These are phyloP conservation scores for Takifugu rubripes DNA, from an alignment of 2,797 vertebrate genomes.

Conservation along the genomic window DNA sequence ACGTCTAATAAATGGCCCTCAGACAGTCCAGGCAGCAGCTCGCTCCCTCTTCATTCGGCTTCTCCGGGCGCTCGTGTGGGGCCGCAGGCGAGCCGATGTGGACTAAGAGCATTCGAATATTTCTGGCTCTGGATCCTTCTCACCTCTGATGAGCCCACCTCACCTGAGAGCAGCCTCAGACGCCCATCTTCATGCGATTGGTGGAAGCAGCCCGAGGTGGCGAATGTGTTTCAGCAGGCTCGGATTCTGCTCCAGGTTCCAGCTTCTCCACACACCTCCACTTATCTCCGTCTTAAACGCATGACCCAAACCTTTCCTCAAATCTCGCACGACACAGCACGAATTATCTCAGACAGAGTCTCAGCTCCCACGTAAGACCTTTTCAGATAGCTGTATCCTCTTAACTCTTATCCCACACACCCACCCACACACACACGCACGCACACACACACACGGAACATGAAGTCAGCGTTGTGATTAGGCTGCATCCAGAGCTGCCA, in stretches of 20 bases:
- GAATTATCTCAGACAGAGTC: slow-evolving; percentile 59
- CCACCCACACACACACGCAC: slow-evolving; percentile 19
- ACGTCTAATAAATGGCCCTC: not conserved
- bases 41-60: not conserved
- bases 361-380: slow-evolving; percentile 60
- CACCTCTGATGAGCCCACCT: slow-evolving; percentile 8
- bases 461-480: slow-evolving; percentile 62
- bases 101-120: slow-evolving; percentile 8
- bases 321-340: slow-evolving; percentile 50
- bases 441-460: slow-evolving; percentile 12
- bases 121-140: slow-evolving; percentile 17
- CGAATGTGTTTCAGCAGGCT: slow-evolving; percentile 30
- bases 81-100: slow-evolving; percentile 27
- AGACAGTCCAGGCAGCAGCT: not conserved
- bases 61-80: not conserved
- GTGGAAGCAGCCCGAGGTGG: slow-evolving; percentile 20
- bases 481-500: slow-evolving; percentile 63
- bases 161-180: slow-evolving; percentile 1
- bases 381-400: slow-evolving; percentile 66
- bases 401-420: slow-evolving; percentile 52
- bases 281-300: slow-evolving; percentile 35
- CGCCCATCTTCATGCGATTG: slow-evolving; percentile 13
- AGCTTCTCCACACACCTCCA: slow-evolving; percentile 17
- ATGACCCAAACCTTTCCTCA: slow-evolving; percentile 42
- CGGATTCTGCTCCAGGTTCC: slow-evolving; percentile 20